phyloP scores from a whole-genome alignment of 1,140 invertebrate species.

The Drosophila nikananu region DNA sequence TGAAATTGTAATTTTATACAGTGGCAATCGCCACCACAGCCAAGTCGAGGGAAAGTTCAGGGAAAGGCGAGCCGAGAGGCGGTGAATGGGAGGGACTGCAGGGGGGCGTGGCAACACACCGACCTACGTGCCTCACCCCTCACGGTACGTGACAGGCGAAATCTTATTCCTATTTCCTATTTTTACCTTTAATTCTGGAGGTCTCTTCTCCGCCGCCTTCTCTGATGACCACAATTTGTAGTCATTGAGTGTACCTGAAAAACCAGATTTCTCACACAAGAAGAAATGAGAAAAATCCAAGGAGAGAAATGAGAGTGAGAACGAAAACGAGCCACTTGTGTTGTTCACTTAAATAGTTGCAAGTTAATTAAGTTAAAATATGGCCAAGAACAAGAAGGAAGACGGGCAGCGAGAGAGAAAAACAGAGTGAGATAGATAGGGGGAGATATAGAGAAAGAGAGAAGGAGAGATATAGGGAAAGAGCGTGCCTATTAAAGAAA shows the following conservation, averaged over 20 bases:
- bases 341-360: slow-evolving; percentile 76
- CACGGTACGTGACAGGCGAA: slow-evolving; percentile 43
- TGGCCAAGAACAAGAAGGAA: slow-evolving; percentile 25
- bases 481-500: slow-evolving; percentile 52
- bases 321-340: slow-evolving; percentile 64
- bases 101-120: neutral
- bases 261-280: slow-evolving; percentile 53
- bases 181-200: slow-evolving; percentile 48
- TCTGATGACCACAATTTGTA: slow-evolving; percentile 73
- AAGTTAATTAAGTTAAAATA: slow-evolving; percentile 79
- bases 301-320: slow-evolving; percentile 1
- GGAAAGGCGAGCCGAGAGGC: slow-evolving; percentile 18
- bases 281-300: slow-evolving; percentile 32
- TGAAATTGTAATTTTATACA: slow-evolving; percentile 73
- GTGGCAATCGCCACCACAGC: slow-evolving; percentile 38
- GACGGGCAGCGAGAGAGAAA: no score
- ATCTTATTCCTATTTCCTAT: slow-evolving; percentile 52
- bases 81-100: slow-evolving; percentile 1
- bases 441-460: no score
- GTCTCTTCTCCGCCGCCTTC: neutral
- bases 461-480: neutral
- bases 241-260: slow-evolving; percentile 64
- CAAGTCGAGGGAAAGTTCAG: slow-evolving; percentile 18
- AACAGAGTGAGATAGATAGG: neutral
- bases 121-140: slow-evolving; percentile 38